Base-by-base conservation (phyloP, 2,113 vertebrate genomes). In the Oncorhynchus mykiss region DNA sequence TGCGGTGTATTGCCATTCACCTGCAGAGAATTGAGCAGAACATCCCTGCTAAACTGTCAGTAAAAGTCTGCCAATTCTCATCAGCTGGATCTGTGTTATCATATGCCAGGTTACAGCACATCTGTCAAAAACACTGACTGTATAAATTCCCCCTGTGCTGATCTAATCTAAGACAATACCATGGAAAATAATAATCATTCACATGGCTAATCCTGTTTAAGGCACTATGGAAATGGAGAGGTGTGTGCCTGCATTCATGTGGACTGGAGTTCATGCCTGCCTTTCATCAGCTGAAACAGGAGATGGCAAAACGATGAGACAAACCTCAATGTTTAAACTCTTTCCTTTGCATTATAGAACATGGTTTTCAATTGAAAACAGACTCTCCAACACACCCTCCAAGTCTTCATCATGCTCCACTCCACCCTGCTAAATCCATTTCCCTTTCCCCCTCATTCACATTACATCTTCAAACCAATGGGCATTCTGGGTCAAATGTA, bases 341-440 rank as follows among this genome's bases (percentile, higher is more conserved):
- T 81, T 83, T 84, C 72, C 76, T 80, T 67, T 81, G 73, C 83
- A 86, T 87, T 86, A 69, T 45, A 51, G 74, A 91, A 84, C 82
- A 79, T 74, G 78, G 69, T 81, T 91, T 91, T 80, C 91, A 92
- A 94, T 91, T 92, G 80, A 92, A 93, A 92, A 86, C 93, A 93
- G 92, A 91, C 88, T 3, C 66, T 68, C 70, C 74, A 77, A 66
- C 67, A 82, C 74, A 75, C 72, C 62, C 84, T 86, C 77, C 76
- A 76, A 84, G 79, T 84, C 79, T 78, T 77, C 77, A 78, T 62
- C 78, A 77, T 78, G 75, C 73, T 80, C 78, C 77, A 45, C 80
- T 83, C 86, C 86, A 86, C 86, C 84, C 90, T 86, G 67, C 68
- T 71, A 76, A 77, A 82, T 80, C 74, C 70, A 57, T 82, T 83